These are phyloP conservation scores for Trichogramma pretiosum DNA, from an alignment of 1,140 invertebrate genomes.

Conservation along the genomic window DNA sequence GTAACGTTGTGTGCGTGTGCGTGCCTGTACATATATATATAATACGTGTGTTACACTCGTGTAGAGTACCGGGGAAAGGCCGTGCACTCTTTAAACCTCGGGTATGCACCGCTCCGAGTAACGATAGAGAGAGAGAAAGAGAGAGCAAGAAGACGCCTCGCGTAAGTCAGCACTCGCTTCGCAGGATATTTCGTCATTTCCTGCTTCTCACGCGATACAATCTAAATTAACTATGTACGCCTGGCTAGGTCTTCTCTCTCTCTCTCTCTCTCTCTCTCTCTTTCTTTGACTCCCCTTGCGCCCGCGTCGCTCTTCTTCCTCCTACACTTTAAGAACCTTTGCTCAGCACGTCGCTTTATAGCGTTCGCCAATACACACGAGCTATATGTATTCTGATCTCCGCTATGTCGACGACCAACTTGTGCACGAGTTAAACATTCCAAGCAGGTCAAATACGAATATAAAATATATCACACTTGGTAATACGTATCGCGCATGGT, in stretches of 20 bases:
- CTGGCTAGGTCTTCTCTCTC: constrained; percentile 35
- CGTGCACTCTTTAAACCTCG: too few relatives aligned
- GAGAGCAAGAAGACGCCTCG: constrained; percentile 27
- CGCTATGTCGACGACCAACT: too few relatives aligned
- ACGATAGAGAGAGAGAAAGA: constrained; percentile 29
- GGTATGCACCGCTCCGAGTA: background rate
- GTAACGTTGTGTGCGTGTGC: background rate
- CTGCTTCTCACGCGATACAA: constrained; percentile 49
- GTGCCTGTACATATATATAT: background rate
- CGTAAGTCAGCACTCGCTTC: constrained; percentile 46
- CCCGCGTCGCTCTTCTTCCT: background rate
- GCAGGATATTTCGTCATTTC: constrained; percentile 49
- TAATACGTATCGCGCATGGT: too few relatives aligned
- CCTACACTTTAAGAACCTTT: too few relatives aligned
- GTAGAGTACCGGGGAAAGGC: too few relatives aligned
- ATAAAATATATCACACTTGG: too few relatives aligned
- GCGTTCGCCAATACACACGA: too few relatives aligned
- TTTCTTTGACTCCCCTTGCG: background rate
- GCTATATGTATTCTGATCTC: too few relatives aligned
- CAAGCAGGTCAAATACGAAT: too few relatives aligned
- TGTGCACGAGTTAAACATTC: too few relatives aligned
- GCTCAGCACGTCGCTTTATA: too few relatives aligned
- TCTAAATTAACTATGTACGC: constrained; percentile 49
- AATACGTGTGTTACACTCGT: too few relatives aligned
- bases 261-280: constrained; percentile 2